Base-by-base conservation (phyloP, 2,888 invertebrate genomes). In the Chydorus sphaericus region DNA sequence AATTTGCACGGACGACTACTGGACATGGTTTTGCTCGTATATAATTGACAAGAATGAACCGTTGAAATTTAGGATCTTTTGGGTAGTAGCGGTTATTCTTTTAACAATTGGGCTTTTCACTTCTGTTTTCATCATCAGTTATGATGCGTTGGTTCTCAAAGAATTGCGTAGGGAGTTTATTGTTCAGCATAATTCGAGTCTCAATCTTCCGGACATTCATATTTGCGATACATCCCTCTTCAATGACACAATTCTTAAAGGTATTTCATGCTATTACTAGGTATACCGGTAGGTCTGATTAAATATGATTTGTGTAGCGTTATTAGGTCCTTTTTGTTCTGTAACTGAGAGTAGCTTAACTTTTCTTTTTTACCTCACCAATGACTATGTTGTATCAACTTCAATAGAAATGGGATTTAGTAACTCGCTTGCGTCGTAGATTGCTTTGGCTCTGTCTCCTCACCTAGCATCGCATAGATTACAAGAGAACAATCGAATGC, bases 1-100 rank as follows among this genome's bases (percentile, higher is more conserved):
- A 36, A 11, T 55, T 55, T n/a, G 37, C 30, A 8, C 55, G 36
- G 14, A 48, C 48, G 11, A 55, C 55, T 11, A 48, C 55, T 14
- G 55, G 55, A 26, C 55, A 55, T 18, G 55, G 55, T 36, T 55
- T 55, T 37, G 55, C 38, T 2, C 49, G 48, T 14, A 55, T n/a
- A n/a, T 55, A 5, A 36, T 48, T 6, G 55, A 55, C 23, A 16
- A 23, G 4, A 18, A 36, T 37, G 55, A 55, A 36, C 36, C 29
- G 8, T 23, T 29, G 18, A 20, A 16, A 8, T 8, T 55, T 10
- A 48, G 55, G 20, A 16, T 49, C n/a, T 36, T 55, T 26, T 55
- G 55, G 55, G 10, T 23, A 14, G 14, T 55, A 14, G 49, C 37
- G 3, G 49, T 55, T 4, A 14, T 36, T 10, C 18, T 20, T 5